A percentile compares a stretch with the other conserved stretches of the same genome.
Evolutionary conservation across 2,113 vertebrate species (phyloP).

Genomic region (Gobius niger): DNA sequence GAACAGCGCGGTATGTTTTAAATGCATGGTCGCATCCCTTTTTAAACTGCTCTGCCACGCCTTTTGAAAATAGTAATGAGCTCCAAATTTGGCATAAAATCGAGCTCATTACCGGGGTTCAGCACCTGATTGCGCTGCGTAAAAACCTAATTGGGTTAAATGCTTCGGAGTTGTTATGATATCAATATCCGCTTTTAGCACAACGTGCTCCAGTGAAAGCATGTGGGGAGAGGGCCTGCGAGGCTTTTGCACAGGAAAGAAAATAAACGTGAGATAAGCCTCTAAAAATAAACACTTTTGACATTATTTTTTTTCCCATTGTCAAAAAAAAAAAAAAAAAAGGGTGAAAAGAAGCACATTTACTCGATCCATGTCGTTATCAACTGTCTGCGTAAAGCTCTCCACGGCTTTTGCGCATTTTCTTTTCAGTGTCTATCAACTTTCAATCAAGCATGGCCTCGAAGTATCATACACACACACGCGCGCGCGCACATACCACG

Average conservation of each 20-base stretch:
- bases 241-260: constrained; percentile 8
- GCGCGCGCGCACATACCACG: constrained; percentile 45
- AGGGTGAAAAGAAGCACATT: background rate
- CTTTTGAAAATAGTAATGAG: constrained; percentile 87
- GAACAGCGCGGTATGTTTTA: constrained; percentile 73
- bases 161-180: constrained; percentile 78
- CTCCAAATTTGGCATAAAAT: constrained; percentile 99
- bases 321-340: background rate
- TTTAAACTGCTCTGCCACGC: constrained; percentile 79
- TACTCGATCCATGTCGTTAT: background rate
- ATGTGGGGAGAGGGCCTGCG: constrained; percentile 2
- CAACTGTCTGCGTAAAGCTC: background rate
- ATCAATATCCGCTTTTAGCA: constrained; percentile 72
- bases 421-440: background rate
- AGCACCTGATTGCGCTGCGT: constrained; percentile 94
- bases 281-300: constrained; percentile 9
- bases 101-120: constrained; percentile 98
- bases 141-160: constrained; percentile 98
- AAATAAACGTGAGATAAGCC: background rate
- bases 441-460: constrained; percentile 57
- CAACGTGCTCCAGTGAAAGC: constrained; percentile 10
- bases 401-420: background rate
- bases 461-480: constrained; percentile 67
- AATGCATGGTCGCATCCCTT: constrained; percentile 71
- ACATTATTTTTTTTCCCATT: constrained; percentile 23